Base-by-base conservation (phyloP, 2,888 invertebrate genomes). In the Phlogophora meticulosa region DNA sequence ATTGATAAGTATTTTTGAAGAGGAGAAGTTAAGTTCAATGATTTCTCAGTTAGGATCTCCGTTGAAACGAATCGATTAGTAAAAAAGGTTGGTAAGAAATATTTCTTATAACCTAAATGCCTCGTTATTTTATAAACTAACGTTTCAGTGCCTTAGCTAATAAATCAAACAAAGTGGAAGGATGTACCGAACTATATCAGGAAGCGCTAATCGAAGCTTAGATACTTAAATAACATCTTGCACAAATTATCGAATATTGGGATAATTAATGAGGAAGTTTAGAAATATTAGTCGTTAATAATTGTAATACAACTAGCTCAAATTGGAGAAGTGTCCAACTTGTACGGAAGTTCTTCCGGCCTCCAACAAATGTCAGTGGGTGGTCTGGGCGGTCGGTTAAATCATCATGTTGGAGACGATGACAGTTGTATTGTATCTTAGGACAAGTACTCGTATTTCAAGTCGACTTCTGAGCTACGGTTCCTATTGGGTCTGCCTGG, bases 181-280 rank as follows among this genome's bases (percentile, higher is more conserved):
- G 15, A 46, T 32, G 10, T 48, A 15, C 28, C 28, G 5, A 28
- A 4, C 2, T 28, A 2, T 3, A 4, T 22, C 64, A 48, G 40
- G 36, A 69, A 70, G 40, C 17, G 28, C 7, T 20, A 57, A 57
- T 49, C 15, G 1, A 46, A 43, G 4, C 7, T 11, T 32, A 9
- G 38, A 17, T 32, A 20, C 1, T 36, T 3, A 52, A 17, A 40
- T 32, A 42, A 42, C 20, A 28, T 42, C 51, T 48, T 34, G 10
- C 20, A n/a, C 22, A 11, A 28, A 45, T 40, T 28, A 51, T 46
- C n/a, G 17, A 40, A 5, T 22, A 10, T 20, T 34, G 5, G 10
- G 38, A 3, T 68, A 64, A 76, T 64, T 68, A 64, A 76, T 64
- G 38, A 62, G 74, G 76, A 73, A 53, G 74, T 43, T 24, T 1